These are phyloP conservation scores for Drosophila suboccidentalis DNA, from an alignment of 2,888 invertebrate species.

Conservation along the genomic window DNA sequence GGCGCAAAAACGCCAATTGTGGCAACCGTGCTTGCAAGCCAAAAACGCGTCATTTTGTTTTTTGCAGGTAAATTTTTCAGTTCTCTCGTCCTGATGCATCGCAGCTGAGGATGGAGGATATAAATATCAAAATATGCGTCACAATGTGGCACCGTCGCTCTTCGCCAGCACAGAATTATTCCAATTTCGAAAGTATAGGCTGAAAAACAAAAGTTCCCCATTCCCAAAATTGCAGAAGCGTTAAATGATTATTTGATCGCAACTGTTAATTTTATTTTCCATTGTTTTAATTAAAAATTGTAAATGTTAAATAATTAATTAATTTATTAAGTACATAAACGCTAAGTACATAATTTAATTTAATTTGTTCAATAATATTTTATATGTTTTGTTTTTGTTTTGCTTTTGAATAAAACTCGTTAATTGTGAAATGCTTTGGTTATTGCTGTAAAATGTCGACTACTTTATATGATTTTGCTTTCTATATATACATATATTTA, in stretches of 20 bases:
- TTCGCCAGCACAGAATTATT: too few species aligned
- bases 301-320: slow-evolving; percentile 18
- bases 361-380: slow-evolving; percentile 72
- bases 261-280: slow-evolving; percentile 23
- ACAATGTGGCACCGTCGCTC: too few species aligned
- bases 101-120: too few species aligned
- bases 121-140: too few species aligned
- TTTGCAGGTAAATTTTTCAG: too few species aligned
- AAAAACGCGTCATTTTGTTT: too few species aligned
- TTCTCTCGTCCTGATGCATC: too few species aligned
- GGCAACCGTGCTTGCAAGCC: too few species aligned
- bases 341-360: slow-evolving; percentile 74
- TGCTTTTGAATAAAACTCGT: slow-evolving; percentile 55
- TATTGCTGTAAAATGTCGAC: slow-evolving; percentile 85
- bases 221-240: not conserved
- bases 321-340: slow-evolving; percentile 67
- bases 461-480: slow-evolving; percentile 55
- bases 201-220: not conserved
- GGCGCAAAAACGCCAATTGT: too few species aligned
- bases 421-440: slow-evolving; percentile 84
- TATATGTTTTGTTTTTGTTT: slow-evolving; percentile 46
- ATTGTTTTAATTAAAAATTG: slow-evolving; percentile 18
- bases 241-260: slow-evolving; percentile 12
- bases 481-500: slow-evolving; percentile 25
- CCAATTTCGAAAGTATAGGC: not conserved